Evolutionary conservation across 23 tunicate genomes (phyloP), one percentile per base, ranked within the genome.

Genomic region (Clavelina lepadiformis): DNA sequence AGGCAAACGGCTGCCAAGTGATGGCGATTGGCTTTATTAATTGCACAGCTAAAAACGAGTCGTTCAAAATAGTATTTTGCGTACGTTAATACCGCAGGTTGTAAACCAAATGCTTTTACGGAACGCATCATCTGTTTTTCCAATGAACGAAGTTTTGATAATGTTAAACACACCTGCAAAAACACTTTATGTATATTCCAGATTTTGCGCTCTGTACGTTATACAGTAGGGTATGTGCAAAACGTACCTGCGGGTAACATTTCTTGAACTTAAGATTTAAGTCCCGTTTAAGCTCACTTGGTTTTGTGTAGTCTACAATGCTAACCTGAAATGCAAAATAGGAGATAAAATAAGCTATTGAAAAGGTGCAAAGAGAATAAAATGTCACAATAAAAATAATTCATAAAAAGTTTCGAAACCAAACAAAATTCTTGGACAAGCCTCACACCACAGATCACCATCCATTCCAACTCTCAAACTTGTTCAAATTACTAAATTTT

Each of bases 71-170:
- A 86, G 4, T 62, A 18, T 21, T 63, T 63, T 3, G 85, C 84
- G 22, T 70, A 68, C 20, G 59, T 31, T 24, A 58, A 36, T 0
- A 75, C 85, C 4, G 68, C 75, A 0, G 72, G 57, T 20, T 77
- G 75, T 15, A 78, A 11, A 56, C 82, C 77, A 63, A 50, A 75
- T 8, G 57, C 26, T 33, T 66, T 65, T 15, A 85, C 78, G 22
- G 68, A 57, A 29, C 76, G 73, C 3, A 35, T 75, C 76, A 86
- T 86, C 32, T 56, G 86, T 19, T 67, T 54, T 47, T 86, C 82
- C 56, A 86, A 33, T 23, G 95, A 86, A 19, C 85, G 71, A 18
- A 82, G 33, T 56, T 86, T 86, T 23, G 95, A 86, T 21, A 86
- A 49, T 31, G 95, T 86, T 13, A 86, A 64, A 22, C 56, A 65